Percentiles rank a stretch among this genome's conserved stretches.
Conservation (phyloP, 2,888 invertebrate genomes). For the Yponomeuta plumbellus region DNA sequence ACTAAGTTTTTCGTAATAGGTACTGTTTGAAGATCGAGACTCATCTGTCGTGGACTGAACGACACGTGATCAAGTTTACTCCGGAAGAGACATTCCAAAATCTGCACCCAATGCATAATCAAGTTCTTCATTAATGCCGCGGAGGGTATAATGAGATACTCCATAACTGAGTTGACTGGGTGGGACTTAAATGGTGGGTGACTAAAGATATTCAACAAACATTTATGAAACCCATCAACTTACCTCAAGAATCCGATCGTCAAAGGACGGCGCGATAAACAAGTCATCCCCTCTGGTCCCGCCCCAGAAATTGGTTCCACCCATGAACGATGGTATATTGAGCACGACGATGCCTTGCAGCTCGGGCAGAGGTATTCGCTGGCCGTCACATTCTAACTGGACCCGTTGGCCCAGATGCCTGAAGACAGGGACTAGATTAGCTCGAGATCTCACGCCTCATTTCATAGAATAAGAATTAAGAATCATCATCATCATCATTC, state of each 20-base stretch:
- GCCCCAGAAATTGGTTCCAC: slow-evolving; percentile 99
- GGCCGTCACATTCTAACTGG: slow-evolving; percentile 96
- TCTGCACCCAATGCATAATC: too few relatives aligned
- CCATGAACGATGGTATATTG: slow-evolving; percentile 97
- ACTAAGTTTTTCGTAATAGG: too few relatives aligned
- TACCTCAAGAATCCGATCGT: slow-evolving; percentile 96
- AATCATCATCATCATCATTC: too few relatives aligned
- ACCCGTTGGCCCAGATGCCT: slow-evolving; percentile 95
- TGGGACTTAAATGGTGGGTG: too few relatives aligned
- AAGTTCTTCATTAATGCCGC: too few relatives aligned
- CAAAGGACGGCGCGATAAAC: slow-evolving; percentile 95
- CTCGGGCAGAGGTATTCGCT: slow-evolving; percentile 95
- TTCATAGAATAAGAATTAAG: too few relatives aligned
- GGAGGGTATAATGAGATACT: too few relatives aligned
- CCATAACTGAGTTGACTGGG: too few relatives aligned
- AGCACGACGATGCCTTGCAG: slow-evolving; percentile 97
- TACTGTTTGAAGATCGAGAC: neutral
- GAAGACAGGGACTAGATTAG: slow-evolving; percentile 8
- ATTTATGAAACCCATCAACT: neutral
- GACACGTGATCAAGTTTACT: too few relatives aligned
- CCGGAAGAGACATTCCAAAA: too few relatives aligned
- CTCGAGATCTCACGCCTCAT: neutral
- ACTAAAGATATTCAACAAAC: too few relatives aligned
- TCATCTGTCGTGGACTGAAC: neutral
- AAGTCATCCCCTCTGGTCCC: slow-evolving; percentile 93